Evolutionary conservation across 1,140 invertebrate species (phyloP).

Genomic region (Procambarus clarkii): DNA sequence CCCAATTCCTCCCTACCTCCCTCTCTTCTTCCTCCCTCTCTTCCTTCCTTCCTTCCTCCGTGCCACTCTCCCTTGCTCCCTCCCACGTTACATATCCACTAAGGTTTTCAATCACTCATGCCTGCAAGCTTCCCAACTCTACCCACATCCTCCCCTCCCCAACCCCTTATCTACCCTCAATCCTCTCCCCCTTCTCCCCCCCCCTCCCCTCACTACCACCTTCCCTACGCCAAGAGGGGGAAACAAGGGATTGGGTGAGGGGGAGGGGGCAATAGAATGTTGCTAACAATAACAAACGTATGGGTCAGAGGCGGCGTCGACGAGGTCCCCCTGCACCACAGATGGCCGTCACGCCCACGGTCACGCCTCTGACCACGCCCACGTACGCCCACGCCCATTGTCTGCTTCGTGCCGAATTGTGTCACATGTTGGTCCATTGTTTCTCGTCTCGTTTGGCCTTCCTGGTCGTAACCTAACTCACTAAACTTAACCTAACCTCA

Average conservation of each 20-base stretch:
- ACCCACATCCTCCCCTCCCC: neutral
- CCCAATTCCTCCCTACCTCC: neutral
- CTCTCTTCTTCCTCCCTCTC: neutral
- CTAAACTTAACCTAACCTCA: too few species aligned
- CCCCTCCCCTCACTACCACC: neutral
- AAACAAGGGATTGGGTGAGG: too few species aligned
- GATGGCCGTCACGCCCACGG: slow-evolving; percentile 22
- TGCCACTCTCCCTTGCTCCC: neutral
- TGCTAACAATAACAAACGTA: slow-evolving; percentile 32
- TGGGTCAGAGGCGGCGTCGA: neutral
- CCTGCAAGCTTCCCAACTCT: neutral
- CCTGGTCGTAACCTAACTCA: too few species aligned
- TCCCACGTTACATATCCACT: too few species aligned
- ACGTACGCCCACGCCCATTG: slow-evolving; percentile 35
- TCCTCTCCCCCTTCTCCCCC: neutral
- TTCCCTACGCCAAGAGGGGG: slow-evolving; percentile 4
- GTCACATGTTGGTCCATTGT: slow-evolving; percentile 39
- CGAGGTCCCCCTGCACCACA: neutral
- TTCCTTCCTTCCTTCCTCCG: neutral
- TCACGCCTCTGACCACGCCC: slow-evolving; percentile 9
- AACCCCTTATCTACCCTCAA: neutral
- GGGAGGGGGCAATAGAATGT: slow-evolving; percentile 15
- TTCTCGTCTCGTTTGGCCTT: too few species aligned
- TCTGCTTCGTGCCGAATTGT: slow-evolving; percentile 24
- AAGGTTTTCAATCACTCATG: neutral